Conservation (phyloP, 2,888 invertebrate species). For the Nemapogon koenigi region DNA sequence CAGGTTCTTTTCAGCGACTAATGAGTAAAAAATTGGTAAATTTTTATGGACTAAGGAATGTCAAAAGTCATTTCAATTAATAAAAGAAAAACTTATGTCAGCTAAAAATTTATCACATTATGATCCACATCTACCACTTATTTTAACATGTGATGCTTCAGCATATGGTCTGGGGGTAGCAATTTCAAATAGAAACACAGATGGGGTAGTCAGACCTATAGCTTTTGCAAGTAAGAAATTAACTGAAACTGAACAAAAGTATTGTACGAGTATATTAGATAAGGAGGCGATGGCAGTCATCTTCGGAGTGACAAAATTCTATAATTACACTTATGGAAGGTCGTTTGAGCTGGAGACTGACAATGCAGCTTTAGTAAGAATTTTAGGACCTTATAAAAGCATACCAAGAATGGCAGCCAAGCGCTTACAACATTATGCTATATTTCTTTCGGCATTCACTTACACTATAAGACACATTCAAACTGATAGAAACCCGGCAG, state of each 20-base stretch:
- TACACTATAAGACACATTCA: no score
- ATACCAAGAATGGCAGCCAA: slow-evolving; percentile 21
- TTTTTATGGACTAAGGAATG: not conserved
- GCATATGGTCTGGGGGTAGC: slow-evolving; percentile 1
- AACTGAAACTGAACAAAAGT: no score
- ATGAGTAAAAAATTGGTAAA: slow-evolving; percentile 11
- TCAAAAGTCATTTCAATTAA: no score
- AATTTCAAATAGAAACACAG: no score
- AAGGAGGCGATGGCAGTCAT: no score
- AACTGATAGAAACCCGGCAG: slow-evolving; percentile 20
- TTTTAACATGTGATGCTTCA: slow-evolving; percentile 2
- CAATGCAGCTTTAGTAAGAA: no score
- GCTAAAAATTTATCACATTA: slow-evolving; percentile 5
- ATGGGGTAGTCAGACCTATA: no score
- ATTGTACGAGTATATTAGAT: no score
- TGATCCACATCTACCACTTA: not conserved
- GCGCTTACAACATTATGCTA: slow-evolving; percentile 9
- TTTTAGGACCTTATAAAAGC: slow-evolving; percentile 19
- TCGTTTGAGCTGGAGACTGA: slow-evolving; percentile 10
- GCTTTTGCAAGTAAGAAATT: no score
- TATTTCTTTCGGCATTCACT: slow-evolving; percentile 10
- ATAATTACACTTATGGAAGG: no score
- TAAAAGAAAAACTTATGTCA: no score
- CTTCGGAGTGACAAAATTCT: no score
- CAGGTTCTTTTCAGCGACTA: slow-evolving; percentile 15